phyloP scores from a whole-genome alignment of 2,113 vertebrate species.

The Addax nasomaculatus region DNA sequence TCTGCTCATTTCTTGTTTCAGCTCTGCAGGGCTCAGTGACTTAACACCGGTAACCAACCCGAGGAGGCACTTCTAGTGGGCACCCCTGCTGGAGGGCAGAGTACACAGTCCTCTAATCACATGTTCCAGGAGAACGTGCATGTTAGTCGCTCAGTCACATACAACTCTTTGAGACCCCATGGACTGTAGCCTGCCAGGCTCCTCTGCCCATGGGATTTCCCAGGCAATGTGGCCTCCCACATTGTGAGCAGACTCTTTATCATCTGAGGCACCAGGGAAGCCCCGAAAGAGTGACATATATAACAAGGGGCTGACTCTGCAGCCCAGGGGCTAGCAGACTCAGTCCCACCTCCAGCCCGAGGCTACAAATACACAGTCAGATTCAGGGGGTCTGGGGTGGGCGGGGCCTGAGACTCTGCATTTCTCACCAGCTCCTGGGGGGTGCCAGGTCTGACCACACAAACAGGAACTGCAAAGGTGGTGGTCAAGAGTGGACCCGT shows the following conservation, averaged over 20 bases:
- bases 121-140: background rate
- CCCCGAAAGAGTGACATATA: fast-evolving
- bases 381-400: no score
- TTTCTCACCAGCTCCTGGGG: background rate
- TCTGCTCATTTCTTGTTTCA: background rate
- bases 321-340: background rate
- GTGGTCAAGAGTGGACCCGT: background rate
- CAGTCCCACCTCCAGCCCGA: background rate
- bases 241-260: background rate
- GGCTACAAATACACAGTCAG: background rate
- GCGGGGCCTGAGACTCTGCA: background rate
- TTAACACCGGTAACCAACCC: background rate
- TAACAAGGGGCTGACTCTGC: background rate
- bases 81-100: background rate
- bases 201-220: background rate
- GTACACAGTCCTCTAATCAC: background rate
- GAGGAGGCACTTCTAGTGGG: background rate
- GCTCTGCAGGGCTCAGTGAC: background rate
- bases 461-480: fast-evolving
- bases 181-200: background rate
- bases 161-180: background rate
- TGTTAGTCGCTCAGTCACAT: fast-evolving
- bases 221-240: background rate
- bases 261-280: background rate
- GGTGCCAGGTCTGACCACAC: background rate